phyloP scores from a whole-genome alignment of 2,113 vertebrate species.

The Neofelis nebulosa region DNA sequence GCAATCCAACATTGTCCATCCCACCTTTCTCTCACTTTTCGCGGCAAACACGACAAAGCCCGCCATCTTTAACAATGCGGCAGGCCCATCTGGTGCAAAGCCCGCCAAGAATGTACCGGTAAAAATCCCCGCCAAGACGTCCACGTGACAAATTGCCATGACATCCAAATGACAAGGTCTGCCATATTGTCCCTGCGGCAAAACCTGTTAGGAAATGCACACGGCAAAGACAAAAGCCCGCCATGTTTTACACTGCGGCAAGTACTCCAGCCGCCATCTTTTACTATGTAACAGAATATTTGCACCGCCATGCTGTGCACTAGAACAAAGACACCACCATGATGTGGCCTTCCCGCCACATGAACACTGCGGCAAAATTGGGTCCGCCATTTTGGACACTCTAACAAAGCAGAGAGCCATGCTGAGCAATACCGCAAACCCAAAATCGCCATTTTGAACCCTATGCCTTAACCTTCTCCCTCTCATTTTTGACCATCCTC shows the following conservation, averaged over 20 bases:
- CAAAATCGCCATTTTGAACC: background rate
- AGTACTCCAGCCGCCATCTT: constrained; percentile 57
- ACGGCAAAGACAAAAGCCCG: background rate
- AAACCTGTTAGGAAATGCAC: background rate
- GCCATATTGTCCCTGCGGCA: background rate
- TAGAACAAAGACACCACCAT: background rate
- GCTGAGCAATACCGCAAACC: background rate
- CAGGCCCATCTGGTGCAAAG: background rate
- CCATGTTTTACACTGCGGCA: background rate
- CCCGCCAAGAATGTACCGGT: background rate
- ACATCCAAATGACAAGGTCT: background rate
- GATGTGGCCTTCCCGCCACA: constrained; percentile 24
- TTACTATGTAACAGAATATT: background rate
- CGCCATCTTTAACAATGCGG: constrained; percentile 53
- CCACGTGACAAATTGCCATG: constrained; percentile 11
- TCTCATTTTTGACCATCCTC: background rate
- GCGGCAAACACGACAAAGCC: background rate
- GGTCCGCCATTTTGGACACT: constrained; percentile 49
- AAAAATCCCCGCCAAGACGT: background rate
- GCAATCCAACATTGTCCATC: background rate
- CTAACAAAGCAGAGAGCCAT: background rate
- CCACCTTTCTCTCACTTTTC: background rate
- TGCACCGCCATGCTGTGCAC: background rate
- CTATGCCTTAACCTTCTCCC: background rate
- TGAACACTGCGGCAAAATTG: background rate